Evolutionary conservation across 2,888 invertebrate species (phyloP).

Genomic region (Meloe dianella): DNA sequence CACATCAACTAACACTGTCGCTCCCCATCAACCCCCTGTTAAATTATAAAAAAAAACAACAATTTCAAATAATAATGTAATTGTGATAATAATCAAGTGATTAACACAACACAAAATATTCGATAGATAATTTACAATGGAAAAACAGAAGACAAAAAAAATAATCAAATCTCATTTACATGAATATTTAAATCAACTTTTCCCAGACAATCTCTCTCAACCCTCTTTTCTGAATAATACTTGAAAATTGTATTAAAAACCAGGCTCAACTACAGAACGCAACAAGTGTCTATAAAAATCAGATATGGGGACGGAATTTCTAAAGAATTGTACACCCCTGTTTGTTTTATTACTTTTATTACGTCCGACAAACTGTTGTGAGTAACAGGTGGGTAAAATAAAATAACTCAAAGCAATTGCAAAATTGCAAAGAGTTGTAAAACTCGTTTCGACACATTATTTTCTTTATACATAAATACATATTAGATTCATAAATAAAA

Average conservation of each 20-base stretch:
- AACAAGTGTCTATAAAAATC: constrained; percentile 59
- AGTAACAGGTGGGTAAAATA: constrained; percentile 57
- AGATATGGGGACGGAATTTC: constrained; percentile 55
- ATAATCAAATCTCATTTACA: constrained; percentile 26
- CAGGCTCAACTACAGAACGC: constrained; percentile 41
- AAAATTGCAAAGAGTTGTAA: constrained; percentile 43
- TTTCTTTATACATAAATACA: no score
- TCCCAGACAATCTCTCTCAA: constrained; percentile 33
- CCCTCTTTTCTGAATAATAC: constrained; percentile 42
- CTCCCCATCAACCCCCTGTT: not conserved
- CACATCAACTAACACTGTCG: not conserved
- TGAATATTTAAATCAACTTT: constrained; percentile 40
- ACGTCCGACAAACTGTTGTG: constrained; percentile 51
- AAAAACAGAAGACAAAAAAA: constrained; percentile 5
- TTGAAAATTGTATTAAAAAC: constrained; percentile 48
- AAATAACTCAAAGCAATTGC: constrained; percentile 56
- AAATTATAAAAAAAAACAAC: not conserved
- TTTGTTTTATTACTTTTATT: constrained; percentile 59
- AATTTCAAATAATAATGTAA: not conserved
- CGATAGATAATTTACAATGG: no score
- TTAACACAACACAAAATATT: no score
- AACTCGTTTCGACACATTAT: constrained; percentile 36
- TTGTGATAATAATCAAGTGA: no score
- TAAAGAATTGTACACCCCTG: constrained; percentile 55
- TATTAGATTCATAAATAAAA: no score